These are phyloP conservation scores for Notothenia rossii DNA, from an alignment of 2,113 vertebrate genomes.

Conservation along the genomic window DNA sequence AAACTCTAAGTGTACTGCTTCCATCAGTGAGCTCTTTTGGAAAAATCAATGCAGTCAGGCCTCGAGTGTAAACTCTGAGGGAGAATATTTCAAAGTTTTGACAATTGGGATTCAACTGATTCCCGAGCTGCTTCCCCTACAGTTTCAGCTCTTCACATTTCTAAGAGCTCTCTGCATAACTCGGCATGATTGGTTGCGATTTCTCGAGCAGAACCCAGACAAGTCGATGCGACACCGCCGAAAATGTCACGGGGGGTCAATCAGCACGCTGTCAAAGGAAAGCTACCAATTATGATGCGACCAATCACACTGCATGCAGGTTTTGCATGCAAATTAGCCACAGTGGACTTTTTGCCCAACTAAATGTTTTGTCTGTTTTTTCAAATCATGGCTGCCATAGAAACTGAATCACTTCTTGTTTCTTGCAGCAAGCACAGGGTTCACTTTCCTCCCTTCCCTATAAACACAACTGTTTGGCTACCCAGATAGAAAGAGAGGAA, in stretches of 20 bases:
- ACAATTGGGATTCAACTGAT: slow-evolving; percentile 54
- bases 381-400: neutral
- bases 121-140: slow-evolving; percentile 21
- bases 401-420: neutral
- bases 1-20: slow-evolving; percentile 11
- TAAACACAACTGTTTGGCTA: slow-evolving; percentile 26
- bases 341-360: neutral
- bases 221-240: slow-evolving; percentile 24
- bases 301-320: slow-evolving; percentile 38
- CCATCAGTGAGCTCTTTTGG: slow-evolving; percentile 42
- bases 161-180: slow-evolving; percentile 65
- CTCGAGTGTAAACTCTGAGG: slow-evolving; percentile 43
- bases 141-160: slow-evolving; percentile 46
- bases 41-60: slow-evolving; percentile 56
- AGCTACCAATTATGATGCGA: slow-evolving; percentile 55
- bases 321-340: slow-evolving; percentile 44
- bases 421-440: neutral
- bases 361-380: slow-evolving; percentile 1
- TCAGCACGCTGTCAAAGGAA: slow-evolving; percentile 52
- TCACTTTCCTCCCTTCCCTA: slow-evolving; percentile 26
- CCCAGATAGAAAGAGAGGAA: slow-evolving; percentile 38
- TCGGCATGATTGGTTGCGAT: slow-evolving; percentile 69
- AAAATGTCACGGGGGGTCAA: slow-evolving; percentile 64
- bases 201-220: slow-evolving; percentile 60
- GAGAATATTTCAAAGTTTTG: slow-evolving; percentile 55